Evolutionary conservation across 2,888 invertebrate genomes (phyloP).

Genomic region (Acanthosepion esculentum): DNA sequence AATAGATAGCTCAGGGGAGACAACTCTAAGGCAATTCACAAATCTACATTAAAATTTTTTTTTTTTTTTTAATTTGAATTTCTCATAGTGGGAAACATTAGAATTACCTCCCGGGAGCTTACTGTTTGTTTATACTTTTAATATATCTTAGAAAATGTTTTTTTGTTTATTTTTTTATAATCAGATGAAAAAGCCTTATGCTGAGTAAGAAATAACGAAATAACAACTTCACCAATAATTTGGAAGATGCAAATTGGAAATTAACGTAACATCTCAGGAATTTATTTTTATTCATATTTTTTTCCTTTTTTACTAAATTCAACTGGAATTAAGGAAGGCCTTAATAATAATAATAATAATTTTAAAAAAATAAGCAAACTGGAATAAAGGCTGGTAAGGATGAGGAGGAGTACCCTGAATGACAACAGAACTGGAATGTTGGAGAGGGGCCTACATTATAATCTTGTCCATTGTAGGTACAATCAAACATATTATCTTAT

Average conservation of each 20-base stretch:
- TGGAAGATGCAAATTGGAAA: background rate
- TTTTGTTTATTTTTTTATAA: background rate
- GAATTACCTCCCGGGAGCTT: background rate
- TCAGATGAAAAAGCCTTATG: background rate
- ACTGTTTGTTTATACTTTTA: background rate
- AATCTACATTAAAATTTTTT: no score
- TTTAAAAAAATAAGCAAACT: background rate
- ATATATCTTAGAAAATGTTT: background rate
- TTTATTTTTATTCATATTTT: background rate
- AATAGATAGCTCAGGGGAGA: background rate
- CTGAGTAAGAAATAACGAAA: background rate
- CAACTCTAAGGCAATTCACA: background rate
- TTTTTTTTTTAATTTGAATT: background rate
- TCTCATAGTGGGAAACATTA: background rate
- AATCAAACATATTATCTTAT: background rate
- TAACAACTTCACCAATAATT: background rate
- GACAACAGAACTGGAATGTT: slow-evolving; percentile 48
- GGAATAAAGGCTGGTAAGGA: background rate
- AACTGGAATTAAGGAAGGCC: background rate
- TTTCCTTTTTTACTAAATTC: background rate
- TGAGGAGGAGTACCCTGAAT: slow-evolving; percentile 43
- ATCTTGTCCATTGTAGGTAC: slow-evolving; percentile 36
- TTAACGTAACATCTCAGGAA: background rate
- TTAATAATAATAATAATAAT: slow-evolving; percentile 41
- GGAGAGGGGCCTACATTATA: slow-evolving; percentile 46